A percentile compares a stretch with the other conserved stretches of the same genome.
These are phyloP conservation scores for Auanema freiburgensis DNA, from an alignment of 2,888 invertebrate species.

Conservation along the genomic window DNA sequence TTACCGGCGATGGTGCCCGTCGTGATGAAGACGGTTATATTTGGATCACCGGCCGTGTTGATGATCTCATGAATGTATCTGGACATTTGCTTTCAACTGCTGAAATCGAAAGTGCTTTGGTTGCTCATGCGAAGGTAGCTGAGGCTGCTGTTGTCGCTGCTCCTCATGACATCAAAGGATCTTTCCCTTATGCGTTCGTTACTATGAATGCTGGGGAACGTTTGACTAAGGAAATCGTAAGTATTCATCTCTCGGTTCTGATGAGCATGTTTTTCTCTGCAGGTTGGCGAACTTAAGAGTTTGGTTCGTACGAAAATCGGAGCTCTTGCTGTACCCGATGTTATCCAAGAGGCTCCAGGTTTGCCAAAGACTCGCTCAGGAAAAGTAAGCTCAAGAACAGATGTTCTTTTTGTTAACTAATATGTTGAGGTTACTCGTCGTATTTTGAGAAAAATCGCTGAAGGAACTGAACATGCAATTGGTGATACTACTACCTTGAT, in stretches of 20 bases:
- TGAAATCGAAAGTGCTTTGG: slow-evolving; percentile 74
- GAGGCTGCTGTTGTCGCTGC: slow-evolving; percentile 95
- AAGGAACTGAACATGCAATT: slow-evolving; percentile 79
- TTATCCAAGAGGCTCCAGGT: slow-evolving; percentile 87
- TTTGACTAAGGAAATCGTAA: slow-evolving; percentile 15
- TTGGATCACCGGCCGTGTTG: slow-evolving; percentile 71
- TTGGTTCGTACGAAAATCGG: slow-evolving; percentile 85
- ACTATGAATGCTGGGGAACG: slow-evolving; percentile 73
- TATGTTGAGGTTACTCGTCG: slow-evolving; percentile 78
- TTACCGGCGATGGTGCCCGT: slow-evolving; percentile 82
- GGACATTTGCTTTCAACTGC: slow-evolving; percentile 97
- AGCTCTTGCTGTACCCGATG: slow-evolving; percentile 91
- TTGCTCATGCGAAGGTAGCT: slow-evolving; percentile 72
- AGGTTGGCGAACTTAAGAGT: slow-evolving; percentile 38
- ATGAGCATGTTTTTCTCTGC: background rate
- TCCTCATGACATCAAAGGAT: slow-evolving; percentile 91
- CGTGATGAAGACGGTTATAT: slow-evolving; percentile 84
- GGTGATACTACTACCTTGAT: slow-evolving; percentile 93
- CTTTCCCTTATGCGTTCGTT: slow-evolving; percentile 94
- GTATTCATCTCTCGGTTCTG: background rate
- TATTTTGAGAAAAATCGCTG: slow-evolving; percentile 87
- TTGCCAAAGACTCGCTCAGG: slow-evolving; percentile 81
- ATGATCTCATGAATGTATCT: slow-evolving; percentile 97
- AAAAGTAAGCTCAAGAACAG: slow-evolving; percentile 71
- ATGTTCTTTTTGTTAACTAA: background rate